These are phyloP conservation scores for Eumeta japonica DNA, from an alignment of 1,140 invertebrate species.

Conservation along the genomic window DNA sequence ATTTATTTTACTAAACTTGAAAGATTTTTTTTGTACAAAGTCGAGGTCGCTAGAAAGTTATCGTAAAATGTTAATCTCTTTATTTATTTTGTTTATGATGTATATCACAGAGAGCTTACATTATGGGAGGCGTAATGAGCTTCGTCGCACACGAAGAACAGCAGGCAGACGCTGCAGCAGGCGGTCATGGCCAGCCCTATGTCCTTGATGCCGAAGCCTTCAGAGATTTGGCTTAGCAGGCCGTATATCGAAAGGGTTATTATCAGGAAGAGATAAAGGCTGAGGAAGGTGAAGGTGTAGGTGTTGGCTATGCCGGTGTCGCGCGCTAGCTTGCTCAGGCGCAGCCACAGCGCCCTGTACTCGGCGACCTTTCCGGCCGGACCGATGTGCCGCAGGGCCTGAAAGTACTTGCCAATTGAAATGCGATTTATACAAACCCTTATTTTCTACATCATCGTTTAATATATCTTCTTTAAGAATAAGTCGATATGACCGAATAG, in stretches of 20 bases:
- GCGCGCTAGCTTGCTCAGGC: conserved; percentile 62
- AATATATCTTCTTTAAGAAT: too few relatives aligned
- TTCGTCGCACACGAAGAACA: conserved; percentile 68
- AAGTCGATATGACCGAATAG: not conserved
- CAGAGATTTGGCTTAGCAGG: conserved; percentile 65
- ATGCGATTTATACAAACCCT: too few relatives aligned
- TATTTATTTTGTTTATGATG: too few relatives aligned
- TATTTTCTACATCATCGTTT: too few relatives aligned
- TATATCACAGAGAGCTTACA: too few relatives aligned
- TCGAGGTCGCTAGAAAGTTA: too few relatives aligned
- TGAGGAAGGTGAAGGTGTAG: conserved; percentile 64
- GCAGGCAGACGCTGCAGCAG: conserved; percentile 58
- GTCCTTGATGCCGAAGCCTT: conserved; percentile 67
- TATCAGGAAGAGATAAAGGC: conserved; percentile 66
- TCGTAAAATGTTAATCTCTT: too few relatives aligned
- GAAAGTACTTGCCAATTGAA: conserved; percentile 15
- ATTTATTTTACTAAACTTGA: too few relatives aligned
- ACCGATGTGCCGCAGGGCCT: conserved; percentile 63
- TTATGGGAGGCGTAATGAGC: conserved; percentile 66
- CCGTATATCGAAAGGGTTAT: conserved; percentile 69
- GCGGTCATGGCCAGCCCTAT: conserved; percentile 65
- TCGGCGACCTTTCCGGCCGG: conserved; percentile 64
- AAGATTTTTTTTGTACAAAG: conserved; percentile 1
- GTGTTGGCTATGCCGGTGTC: conserved; percentile 63
- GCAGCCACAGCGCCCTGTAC: conserved; percentile 65